Base-by-base conservation (phyloP, 2,888 invertebrate genomes). In the Panzeria rudis region DNA sequence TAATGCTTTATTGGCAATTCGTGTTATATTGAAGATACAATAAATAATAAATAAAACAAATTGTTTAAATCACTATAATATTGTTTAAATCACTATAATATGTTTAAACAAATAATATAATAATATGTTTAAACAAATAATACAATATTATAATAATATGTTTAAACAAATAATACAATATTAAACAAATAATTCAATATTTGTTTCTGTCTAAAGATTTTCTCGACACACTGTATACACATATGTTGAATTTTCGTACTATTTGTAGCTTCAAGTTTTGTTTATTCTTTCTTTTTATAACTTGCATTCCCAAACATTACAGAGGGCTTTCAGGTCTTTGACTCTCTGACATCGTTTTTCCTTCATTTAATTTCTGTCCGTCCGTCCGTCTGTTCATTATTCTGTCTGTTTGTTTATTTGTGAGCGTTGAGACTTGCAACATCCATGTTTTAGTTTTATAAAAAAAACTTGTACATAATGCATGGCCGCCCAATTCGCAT, bases 291-390 rank as follows among this genome's bases (percentile, higher is more conserved):
- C 32, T 61, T 66, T 50, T 59, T 72, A 47, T 73, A 50, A 56
- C 64, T 80, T 73, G 25, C 62, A 79, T 17, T 56, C 13, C 61
- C 66, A 66, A 59, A 64, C 38, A 80, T 41, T 68, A 69, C 25
- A 38, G 68, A 76, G 84, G 83, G 84, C 84, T 86, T 81, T 86
- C 83, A 88, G 89, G 89, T 87, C 88, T 86, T 88, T 86, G 87
- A 87, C 87, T 88, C 87, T 76, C 87, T 89, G 89, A 87, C 88
- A 88, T 88, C 87, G 84, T 87, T 84, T 80, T 79, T 76, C n/a
- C 38, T 66, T 56, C 59, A 56, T 66, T 66, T 56, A 56, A 50
- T 44, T 54, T 72, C 41, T 50, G 50, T 66, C 47, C 15, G 80
- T 80, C 47, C 64, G 25, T 41, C 64, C 29, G 72, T 80, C 44